These are phyloP conservation scores for Cephus spinipes DNA, from an alignment of 2,888 invertebrate genomes.

Conservation along the genomic window DNA sequence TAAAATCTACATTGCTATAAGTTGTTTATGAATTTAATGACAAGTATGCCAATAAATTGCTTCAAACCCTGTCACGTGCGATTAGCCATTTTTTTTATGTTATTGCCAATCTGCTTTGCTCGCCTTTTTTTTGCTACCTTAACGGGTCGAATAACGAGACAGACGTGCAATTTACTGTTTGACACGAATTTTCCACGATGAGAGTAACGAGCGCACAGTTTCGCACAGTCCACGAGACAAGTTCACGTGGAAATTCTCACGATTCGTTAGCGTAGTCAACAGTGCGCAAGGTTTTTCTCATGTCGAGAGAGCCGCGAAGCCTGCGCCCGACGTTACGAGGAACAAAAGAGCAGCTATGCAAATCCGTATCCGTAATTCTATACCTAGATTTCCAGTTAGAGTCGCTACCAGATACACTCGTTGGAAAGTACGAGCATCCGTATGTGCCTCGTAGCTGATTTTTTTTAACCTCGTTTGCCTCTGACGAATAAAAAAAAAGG, in stretches of 20 bases:
- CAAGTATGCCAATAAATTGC: background rate
- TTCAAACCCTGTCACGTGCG: background rate
- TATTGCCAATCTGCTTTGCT: background rate
- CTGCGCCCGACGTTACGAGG: background rate
- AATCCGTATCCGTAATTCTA: conserved; percentile 4
- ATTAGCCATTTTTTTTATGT: background rate
- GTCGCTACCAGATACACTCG: background rate
- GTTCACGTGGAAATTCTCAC: background rate
- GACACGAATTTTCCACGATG: background rate
- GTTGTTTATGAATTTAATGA: background rate
- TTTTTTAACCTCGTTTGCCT: background rate
- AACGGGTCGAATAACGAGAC: background rate
- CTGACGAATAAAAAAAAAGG: background rate
- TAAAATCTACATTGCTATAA: background rate
- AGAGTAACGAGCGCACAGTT: background rate
- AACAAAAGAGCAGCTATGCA: background rate
- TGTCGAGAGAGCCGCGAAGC: background rate
- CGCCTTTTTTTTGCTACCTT: background rate
- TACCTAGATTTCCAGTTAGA: background rate
- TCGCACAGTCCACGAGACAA: background rate
- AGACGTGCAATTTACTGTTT: background rate
- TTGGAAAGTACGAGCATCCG: background rate
- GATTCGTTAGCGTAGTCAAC: background rate
- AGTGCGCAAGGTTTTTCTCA: background rate
- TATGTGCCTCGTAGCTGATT: background rate